Conservation (phyloP, 2,888 invertebrate species). For the Arenicola marina region DNA sequence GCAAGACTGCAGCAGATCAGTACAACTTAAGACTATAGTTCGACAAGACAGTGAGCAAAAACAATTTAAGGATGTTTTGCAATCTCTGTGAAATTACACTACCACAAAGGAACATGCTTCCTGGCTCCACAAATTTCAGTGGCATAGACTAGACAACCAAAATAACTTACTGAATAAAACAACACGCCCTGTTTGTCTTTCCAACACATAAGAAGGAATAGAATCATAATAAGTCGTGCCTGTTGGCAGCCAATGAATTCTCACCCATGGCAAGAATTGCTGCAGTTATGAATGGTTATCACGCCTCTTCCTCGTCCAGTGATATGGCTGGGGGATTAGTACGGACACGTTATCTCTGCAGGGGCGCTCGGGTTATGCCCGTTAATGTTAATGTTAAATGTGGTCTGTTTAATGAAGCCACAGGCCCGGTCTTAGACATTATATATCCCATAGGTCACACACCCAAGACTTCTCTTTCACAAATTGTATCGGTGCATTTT, state of each 20-base stretch:
- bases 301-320: too few species aligned
- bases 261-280: too few species aligned
- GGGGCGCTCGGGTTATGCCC: conserved; percentile 26
- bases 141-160: conserved; percentile 20
- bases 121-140: conserved; percentile 29
- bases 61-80: conserved; percentile 9
- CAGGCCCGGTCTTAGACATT: too few species aligned
- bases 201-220: background rate
- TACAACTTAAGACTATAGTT: conserved; percentile 19
- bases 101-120: conserved; percentile 13
- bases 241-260: too few species aligned
- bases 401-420: conserved; percentile 30
- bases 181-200: conserved; percentile 1
- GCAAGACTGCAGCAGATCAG: conserved; percentile 23
- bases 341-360: conserved; percentile 15
- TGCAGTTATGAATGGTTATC: conserved; percentile 13
- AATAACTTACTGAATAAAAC: background rate
- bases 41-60: conserved; percentile 12
- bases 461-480: too few species aligned
- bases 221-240: conserved; percentile 1
- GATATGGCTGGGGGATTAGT: conserved; percentile 13
- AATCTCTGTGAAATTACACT: conserved; percentile 7
- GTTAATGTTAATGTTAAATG: conserved; percentile 19
- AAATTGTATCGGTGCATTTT: too few species aligned
- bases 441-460: too few species aligned